Conservation (phyloP, 2,888 invertebrate genomes). For the Pseudanteris insignis region DNA sequence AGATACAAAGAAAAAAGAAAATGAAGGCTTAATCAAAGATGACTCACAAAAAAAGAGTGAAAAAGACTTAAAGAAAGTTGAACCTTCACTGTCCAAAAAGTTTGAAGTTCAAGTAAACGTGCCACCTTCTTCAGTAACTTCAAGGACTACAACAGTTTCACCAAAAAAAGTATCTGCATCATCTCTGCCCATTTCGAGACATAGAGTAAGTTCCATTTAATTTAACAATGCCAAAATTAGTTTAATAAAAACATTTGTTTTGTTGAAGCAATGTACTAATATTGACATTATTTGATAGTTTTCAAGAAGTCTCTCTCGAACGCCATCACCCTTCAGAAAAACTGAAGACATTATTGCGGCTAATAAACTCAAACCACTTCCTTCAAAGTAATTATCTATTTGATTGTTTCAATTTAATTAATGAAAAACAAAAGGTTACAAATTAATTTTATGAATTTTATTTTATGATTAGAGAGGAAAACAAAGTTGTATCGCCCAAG, state of each 20-base stretch:
- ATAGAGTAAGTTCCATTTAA: conserved; percentile 52
- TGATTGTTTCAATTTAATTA: conserved; percentile 4
- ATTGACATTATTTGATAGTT: conserved; percentile 64
- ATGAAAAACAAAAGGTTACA: too few relatives aligned
- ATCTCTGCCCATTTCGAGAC: conserved; percentile 56
- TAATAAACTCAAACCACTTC: conserved; percentile 53
- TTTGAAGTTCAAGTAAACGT: conserved; percentile 42
- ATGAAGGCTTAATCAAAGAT: conserved; percentile 51
- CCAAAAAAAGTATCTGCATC: conserved; percentile 59
- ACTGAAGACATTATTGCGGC: conserved; percentile 64
- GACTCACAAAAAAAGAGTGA: conserved; percentile 56
- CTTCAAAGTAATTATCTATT: conserved; percentile 48
- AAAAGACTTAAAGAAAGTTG: conserved; percentile 55
- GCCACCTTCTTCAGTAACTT: conserved; percentile 2
- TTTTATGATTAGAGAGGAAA: conserved; percentile 55
- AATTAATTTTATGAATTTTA: too few relatives aligned
- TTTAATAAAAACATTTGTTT: neutral
- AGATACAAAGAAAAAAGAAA: conserved; percentile 46
- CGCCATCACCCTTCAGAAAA: conserved; percentile 85
- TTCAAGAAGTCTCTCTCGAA: conserved; percentile 82
- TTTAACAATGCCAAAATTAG: neutral
- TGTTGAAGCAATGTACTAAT: conserved; percentile 1
- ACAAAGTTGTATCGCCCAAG: conserved; percentile 61
- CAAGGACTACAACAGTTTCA: conserved; percentile 51
- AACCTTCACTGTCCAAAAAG: conserved; percentile 52